Base-by-base conservation (phyloP, 2,888 invertebrate species). In the Phania funesta region DNA sequence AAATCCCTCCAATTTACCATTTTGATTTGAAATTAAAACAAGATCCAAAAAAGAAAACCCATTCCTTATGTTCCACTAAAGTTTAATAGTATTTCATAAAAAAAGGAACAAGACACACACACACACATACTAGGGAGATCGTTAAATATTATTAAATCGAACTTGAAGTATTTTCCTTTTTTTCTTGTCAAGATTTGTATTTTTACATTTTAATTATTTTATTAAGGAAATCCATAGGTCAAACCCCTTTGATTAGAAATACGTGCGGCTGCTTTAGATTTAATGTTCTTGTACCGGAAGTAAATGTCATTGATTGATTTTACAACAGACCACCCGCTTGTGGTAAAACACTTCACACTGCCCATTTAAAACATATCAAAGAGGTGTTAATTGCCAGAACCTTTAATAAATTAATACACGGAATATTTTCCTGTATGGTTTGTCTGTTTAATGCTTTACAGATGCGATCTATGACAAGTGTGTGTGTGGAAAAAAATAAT, bases 181-280 rank as follows among this genome's bases (percentile, higher is more conserved):
- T n/a, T n/a, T n/a, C 41, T 41, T n/a, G 7, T 5, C 3, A 35
- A 35, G 6, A 35, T 9, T 35, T 35, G 35, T 35, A 74, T 82
- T 68, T 74, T n/a, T 64, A 81, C 50, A 67, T 78, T 77, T 74
- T 18, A 82, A 82, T 74, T 70, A 58, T 50, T 81, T 81, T 77
- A 73, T 74, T 44, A 64, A 68, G 50, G 74, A 68, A 82, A 74
- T 13, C 24, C 46, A 0, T 38, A 20, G 20, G 11, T 54, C 1
- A 26, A 9, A 65, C 48, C 46, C 48, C 32, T 18, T 16, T 22
- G 29, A 44, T 54, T 46, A n/a, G n/a, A n/a, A n/a, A n/a, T n/a
- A 54, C 67, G 68, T 68, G 50, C 74, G 78, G 64, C 11, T 62
- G 73, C 60, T 64, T 76, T 56, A 60, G 38, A 62, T 62, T 50